These are phyloP conservation scores for Strongylocentrotus purpuratus DNA, from an alignment of 35 echinoderm and acorn worm genomes.

Conservation along the genomic window DNA sequence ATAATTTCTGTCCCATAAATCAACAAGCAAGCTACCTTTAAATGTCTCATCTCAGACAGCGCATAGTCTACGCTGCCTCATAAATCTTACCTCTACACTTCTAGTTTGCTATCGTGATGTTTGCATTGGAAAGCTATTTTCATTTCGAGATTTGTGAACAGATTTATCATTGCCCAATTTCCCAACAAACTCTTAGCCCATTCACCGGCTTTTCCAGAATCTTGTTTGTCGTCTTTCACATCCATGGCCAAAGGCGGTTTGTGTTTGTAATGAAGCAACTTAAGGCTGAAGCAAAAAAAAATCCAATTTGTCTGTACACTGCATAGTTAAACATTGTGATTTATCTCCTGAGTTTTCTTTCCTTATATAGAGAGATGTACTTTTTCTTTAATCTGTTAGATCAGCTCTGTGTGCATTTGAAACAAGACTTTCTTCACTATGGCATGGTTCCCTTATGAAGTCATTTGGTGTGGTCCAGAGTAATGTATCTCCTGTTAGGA, in stretches of 20 bases:
- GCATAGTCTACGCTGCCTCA: not conserved
- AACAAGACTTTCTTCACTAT: too few relatives aligned
- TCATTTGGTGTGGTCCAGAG: too few relatives aligned
- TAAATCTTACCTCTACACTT: not conserved
- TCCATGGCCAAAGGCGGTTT: not conserved
- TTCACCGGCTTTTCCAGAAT: not conserved
- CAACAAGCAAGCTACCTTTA: not conserved
- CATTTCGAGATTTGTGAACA: not conserved
- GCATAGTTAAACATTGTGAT: not conserved
- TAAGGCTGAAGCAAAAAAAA: not conserved
- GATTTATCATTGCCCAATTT: not conserved
- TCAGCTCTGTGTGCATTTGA: too few relatives aligned
- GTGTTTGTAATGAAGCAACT: not conserved
- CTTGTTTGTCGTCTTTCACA: not conserved
- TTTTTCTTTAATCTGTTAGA: too few relatives aligned
- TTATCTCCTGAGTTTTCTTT: too few relatives aligned
- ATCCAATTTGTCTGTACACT: not conserved
- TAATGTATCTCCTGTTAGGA: too few relatives aligned
- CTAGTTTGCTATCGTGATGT: not conserved
- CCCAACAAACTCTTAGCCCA: not conserved
- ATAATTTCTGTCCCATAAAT: not conserved
- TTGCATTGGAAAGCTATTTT: not conserved
- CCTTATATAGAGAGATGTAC: too few relatives aligned
- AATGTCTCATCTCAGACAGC: not conserved
- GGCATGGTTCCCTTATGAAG: too few relatives aligned